Evolutionary conservation across 2,113 vertebrate species (phyloP).

Genomic region (Thomomys bottae): DNA sequence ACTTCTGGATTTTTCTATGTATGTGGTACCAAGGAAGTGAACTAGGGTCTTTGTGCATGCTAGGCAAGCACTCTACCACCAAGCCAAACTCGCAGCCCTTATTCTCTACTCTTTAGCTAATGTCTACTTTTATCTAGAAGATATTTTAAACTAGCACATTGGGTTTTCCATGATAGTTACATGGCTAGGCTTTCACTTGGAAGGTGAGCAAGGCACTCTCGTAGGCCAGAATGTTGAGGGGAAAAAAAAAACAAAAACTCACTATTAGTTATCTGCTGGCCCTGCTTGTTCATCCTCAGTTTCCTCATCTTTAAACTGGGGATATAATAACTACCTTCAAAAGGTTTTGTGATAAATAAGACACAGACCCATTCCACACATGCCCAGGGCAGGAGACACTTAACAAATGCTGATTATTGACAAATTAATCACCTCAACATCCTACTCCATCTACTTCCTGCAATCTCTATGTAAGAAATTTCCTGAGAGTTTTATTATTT

Average conservation of each 20-base stretch:
- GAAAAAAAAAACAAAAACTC: too few relatives aligned
- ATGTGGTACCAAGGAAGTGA: too few relatives aligned
- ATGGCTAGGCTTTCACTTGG: background rate
- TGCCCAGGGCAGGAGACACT: background rate
- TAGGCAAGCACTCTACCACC: too few relatives aligned
- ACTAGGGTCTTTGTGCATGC: too few relatives aligned
- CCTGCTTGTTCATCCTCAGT: background rate
- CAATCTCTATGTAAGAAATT: background rate
- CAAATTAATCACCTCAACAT: background rate
- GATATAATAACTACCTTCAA: background rate
- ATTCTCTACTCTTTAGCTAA: conserved; percentile 7
- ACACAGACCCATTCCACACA: background rate
- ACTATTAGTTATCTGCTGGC: background rate
- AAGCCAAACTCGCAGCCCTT: too few relatives aligned
- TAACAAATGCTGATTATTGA: background rate
- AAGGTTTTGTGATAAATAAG: background rate
- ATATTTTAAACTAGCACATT: background rate
- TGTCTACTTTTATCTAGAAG: background rate
- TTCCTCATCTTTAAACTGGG: background rate
- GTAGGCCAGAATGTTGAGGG: background rate
- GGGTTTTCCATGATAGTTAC: background rate
- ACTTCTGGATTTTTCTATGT: too few relatives aligned
- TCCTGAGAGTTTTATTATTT: background rate
- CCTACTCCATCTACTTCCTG: background rate
- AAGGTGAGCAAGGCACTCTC: background rate